phyloP scores from a whole-genome alignment of 2,113 vertebrate species.

The Xerus inauris region DNA sequence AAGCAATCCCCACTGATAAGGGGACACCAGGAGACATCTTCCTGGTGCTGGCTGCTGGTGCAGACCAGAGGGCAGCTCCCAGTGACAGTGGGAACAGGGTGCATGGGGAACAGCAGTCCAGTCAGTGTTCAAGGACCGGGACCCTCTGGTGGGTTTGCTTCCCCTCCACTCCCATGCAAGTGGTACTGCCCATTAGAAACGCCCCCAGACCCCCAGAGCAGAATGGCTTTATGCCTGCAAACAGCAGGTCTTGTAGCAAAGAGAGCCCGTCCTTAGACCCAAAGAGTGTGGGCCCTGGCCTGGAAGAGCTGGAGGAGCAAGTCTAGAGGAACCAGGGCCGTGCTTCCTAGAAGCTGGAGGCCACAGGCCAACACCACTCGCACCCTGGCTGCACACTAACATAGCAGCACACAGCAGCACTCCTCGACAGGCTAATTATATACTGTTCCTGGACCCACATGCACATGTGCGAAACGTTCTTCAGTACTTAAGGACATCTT shows the following conservation, averaged over 20 bases:
- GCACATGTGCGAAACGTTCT: background rate
- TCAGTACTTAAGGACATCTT: background rate
- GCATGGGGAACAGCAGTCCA: accelerated
- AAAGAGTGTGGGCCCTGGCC: background rate
- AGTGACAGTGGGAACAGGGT: accelerated
- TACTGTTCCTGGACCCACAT: background rate
- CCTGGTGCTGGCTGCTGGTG: background rate
- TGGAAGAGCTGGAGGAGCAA: accelerated
- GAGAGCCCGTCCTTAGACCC: too few species aligned
- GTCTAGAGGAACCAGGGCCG: background rate
- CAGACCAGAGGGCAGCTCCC: background rate
- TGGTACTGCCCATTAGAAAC: background rate
- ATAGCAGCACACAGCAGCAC: too few species aligned
- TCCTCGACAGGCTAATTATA: too few species aligned
- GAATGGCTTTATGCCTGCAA: background rate
- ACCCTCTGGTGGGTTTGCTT: background rate
- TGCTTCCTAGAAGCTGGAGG: background rate
- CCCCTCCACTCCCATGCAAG: background rate
- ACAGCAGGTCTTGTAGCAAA: too few species aligned
- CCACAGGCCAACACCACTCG: accelerated
- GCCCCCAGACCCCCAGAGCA: background rate
- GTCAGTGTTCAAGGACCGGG: accelerated
- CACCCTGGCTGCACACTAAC: background rate
- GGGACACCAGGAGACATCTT: accelerated
- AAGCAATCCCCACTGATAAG: accelerated